Evolutionary conservation across 1,140 invertebrate genomes (phyloP).

Genomic region (Dolichoris vasculosae): DNA sequence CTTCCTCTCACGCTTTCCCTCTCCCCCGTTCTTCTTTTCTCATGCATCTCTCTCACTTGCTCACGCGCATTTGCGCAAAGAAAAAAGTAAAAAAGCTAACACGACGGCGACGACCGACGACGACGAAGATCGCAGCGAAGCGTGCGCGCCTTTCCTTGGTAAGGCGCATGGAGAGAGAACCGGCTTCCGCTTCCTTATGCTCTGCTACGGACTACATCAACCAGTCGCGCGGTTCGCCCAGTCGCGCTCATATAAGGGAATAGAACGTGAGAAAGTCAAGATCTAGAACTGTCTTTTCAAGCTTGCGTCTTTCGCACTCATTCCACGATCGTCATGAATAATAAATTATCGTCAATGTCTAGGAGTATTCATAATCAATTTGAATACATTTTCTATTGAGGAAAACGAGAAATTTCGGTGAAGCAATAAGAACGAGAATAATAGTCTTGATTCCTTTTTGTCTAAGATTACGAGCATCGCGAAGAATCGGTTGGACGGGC

Average conservation of each 20-base stretch:
- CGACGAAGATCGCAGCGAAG: conserved; percentile 69
- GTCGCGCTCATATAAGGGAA: conserved; percentile 70
- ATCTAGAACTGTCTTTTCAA: not conserved
- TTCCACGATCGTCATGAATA: not conserved
- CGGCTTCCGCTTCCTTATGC: conserved; percentile 75
- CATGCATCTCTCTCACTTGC: conserved; percentile 1
- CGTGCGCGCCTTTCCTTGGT: conserved; percentile 73
- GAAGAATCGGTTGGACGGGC: conserved; percentile 30
- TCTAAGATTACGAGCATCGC: not conserved
- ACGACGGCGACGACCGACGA: conserved; percentile 50
- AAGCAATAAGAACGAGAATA: no score
- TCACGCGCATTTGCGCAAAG: conserved; percentile 4
- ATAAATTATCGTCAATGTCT: not conserved
- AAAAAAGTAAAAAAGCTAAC: conserved; percentile 21
- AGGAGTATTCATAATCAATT: not conserved
- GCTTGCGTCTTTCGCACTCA: not conserved
- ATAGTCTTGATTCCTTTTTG: not conserved
- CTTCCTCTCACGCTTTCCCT: conserved; percentile 34
- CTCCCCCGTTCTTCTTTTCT: conserved; percentile 23
- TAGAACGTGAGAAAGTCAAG: conserved; percentile 30
- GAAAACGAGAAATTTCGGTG: not conserved
- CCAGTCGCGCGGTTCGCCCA: conserved; percentile 73
- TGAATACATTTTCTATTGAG: not conserved
- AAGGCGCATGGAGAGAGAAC: conserved; percentile 61
- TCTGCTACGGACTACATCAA: conserved; percentile 73